Conservation (phyloP, 2,888 invertebrate species). For the Dynastes maya region DNA sequence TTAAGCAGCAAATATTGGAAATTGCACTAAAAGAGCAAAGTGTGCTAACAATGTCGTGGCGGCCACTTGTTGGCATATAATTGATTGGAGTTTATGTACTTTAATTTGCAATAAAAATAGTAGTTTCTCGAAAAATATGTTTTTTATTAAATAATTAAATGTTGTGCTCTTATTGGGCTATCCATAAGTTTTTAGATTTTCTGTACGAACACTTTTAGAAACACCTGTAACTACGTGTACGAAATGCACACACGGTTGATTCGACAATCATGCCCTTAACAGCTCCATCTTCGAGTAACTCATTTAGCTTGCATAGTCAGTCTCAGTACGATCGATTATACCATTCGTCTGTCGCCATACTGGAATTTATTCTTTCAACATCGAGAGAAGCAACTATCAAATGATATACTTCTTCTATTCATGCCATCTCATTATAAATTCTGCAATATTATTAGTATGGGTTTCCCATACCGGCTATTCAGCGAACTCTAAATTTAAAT, state of each 20-base stretch:
- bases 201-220: no score
- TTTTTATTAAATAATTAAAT: no score
- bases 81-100: no score
- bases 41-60: no score
- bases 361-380: constrained; percentile 2
- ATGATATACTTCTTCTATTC: neutral
- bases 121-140: no score
- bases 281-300: neutral
- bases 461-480: neutral
- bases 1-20: no score
- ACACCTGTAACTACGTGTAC: no score
- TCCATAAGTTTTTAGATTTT: no score
- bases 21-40: no score
- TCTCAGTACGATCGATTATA: constrained; percentile 12
- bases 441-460: constrained; percentile 1
- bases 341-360: constrained; percentile 24
- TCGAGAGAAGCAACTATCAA: neutral
- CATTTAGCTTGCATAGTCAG: constrained; percentile 2
- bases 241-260: neutral
- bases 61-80: no score
- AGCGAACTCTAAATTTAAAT: constrained; percentile 14
- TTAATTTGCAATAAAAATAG: no score
- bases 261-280: neutral
- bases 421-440: neutral
- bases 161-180: no score